Base-by-base conservation (phyloP, 2,888 invertebrate species). In the Cosmorhoe ocellata region DNA sequence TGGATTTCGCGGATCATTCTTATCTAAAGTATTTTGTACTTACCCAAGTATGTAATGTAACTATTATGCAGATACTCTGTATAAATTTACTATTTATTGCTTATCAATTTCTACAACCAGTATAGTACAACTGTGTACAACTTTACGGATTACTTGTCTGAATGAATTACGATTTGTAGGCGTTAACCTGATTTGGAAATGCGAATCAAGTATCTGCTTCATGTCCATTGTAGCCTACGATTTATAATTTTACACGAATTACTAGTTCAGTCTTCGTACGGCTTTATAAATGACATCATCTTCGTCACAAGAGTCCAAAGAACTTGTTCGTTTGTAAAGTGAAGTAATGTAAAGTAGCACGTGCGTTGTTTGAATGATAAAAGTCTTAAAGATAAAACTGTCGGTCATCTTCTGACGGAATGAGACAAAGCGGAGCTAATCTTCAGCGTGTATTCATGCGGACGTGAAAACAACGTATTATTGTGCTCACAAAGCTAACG, bases 381-480 rank as follows among this genome's bases (percentile, higher is more conserved):
- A 69, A 58, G 63, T 63, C 67, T 65, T 48, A 31, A 51, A 73
- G 74, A 76, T 75, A 76, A 71, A 73, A 64, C 60, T 70, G 67
- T 66, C 66, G 63, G 71, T 69, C 65, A 65, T 64, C 66, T 71
- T 69, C 69, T 59, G 69, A 69, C 66, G 69, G 59, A 58, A 63
- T 62, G 40, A 41, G 38, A 70, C 64, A 71, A 68, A 74, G 71
- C 68, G 73, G 52, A 57, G 57, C 69, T 77, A 77, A 76, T 77
- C 75, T 75, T 58, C 64, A 69, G 60, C 61, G 73, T 71, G 67
- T 72, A 76, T 76, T 76, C 74, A 74, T 61, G 67, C 67, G 66
- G 66, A 78, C 71, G 75, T 79, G 78, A 72, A 47, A 78, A 82
- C 79, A 81, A 76, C 71, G 65, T 61, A 56, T 73, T 76, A 74